Conservation (phyloP, 2,888 invertebrate genomes). For the Acheta domesticus region DNA sequence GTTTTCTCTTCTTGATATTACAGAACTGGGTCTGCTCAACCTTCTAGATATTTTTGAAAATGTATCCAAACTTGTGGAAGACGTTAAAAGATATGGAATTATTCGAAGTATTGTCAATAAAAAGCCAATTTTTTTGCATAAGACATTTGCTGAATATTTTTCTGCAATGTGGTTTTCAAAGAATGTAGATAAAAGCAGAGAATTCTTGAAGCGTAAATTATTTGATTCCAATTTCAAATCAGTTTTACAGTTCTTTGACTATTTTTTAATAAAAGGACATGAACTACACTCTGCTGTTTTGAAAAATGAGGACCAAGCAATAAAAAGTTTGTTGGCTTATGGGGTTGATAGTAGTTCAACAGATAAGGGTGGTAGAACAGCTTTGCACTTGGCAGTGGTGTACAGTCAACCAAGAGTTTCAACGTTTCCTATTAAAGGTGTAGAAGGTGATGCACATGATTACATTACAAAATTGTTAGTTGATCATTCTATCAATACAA, state of each 20-base stretch:
- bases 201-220: conserved; percentile 4
- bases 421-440: not conserved
- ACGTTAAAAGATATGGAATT: not conserved
- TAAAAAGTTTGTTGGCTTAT: not conserved
- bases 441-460: not conserved
- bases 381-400: not conserved
- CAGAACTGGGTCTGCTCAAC: not conserved
- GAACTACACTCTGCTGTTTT: conserved; percentile 9
- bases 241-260: not conserved
- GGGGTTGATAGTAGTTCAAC: not conserved
- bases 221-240: not conserved
- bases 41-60: not conserved
- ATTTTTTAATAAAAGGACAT: not conserved
- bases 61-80: not conserved
- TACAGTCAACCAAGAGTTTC: not conserved
- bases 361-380: not conserved
- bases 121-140: not conserved
- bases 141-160: not conserved
- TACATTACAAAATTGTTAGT: not conserved
- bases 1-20: not conserved
- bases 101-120: not conserved
- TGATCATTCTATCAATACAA: not conserved
- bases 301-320: not conserved
- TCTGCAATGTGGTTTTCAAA: not conserved
- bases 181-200: not conserved